Base-by-base conservation (phyloP, 1,140 invertebrate genomes). In the Lucilia cuprina region DNA sequence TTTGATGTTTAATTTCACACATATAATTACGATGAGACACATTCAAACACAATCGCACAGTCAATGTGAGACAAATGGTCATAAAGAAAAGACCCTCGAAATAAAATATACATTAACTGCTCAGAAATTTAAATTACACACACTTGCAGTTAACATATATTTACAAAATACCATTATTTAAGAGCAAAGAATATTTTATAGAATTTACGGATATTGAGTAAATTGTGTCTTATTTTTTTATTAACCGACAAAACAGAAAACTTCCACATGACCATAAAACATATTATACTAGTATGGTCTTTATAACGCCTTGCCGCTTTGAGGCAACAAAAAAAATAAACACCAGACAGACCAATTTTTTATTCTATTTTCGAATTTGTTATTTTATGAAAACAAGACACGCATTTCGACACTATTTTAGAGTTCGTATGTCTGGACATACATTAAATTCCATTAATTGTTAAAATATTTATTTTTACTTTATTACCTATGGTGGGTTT, bases 371-470 rank as follows among this genome's bases (percentile, higher is more conserved):
- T 12, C 25, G 25, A 70, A 21, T 70, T 70, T 70, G n/a, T 21
- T 80, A 9, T 34, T 19, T 80, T 80, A 80, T 50, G 47, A 25
- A 80, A 80, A 49, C 77, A 47, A 80, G 47, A 49, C 77, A 80
- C 77, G 77, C 77, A 80, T 80, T 80, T 80, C 47, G 47, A 49
- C 41, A 78, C 34, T 78, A 78, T 78, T 41, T 41, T 35, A 41
- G 35, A 13, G 41, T 80, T 25, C 10, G 12, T 21, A 21, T 80
- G n/a, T 49, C 77, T 41, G 47, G 77, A 80, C 77, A 50, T 49
- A 80, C 77, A 80, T 80, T 80, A 80, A 80, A 80, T 49, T 80
- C 77, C 50, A 80, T 80, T 80, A 80, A 80, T 80, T 80, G 34
- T 77, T 80, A 13, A 80, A 80, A 50, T 80, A 50, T 80, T 80